phyloP scores from a whole-genome alignment of 2,888 invertebrate genomes.

The Drosophila longiperda region DNA sequence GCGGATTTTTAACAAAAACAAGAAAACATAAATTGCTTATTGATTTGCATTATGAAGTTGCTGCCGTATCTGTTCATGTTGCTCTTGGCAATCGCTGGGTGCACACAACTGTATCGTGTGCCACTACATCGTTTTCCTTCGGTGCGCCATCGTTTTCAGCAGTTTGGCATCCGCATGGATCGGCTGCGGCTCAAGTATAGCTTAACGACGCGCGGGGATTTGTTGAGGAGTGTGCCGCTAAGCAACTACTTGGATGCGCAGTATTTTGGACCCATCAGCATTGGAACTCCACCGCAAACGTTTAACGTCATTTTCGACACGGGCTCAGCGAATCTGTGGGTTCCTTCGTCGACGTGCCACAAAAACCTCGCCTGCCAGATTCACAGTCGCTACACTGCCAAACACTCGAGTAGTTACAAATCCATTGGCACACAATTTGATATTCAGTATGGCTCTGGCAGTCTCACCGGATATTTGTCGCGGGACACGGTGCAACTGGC shows the following conservation, averaged over 20 bases:
- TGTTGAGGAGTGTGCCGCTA: slow-evolving; percentile 89
- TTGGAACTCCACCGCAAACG: slow-evolving; percentile 95
- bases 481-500: slow-evolving; percentile 62
- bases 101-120: slow-evolving; percentile 86
- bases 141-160: slow-evolving; percentile 88
- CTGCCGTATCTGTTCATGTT: slow-evolving; percentile 5
- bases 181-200: slow-evolving; percentile 78
- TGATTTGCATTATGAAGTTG: slow-evolving; percentile 42
- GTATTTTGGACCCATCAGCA: slow-evolving; percentile 95
- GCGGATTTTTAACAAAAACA: slow-evolving; percentile 20
- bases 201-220: slow-evolving; percentile 77
- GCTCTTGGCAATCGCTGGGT: slow-evolving; percentile 3
- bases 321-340: slow-evolving; percentile 99
- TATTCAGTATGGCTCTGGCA: slow-evolving; percentile 71
- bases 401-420: slow-evolving; percentile 91
- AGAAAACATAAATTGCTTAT: slow-evolving; percentile 5
- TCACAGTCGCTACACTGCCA: slow-evolving; percentile 97
- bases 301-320: slow-evolving; percentile 99
- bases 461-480: slow-evolving; percentile 59
- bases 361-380: slow-evolving; percentile 96
- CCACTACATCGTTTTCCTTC: slow-evolving; percentile 90
- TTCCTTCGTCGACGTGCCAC: slow-evolving; percentile 97
- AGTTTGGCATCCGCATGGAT: slow-evolving; percentile 89
- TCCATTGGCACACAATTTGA: slow-evolving; percentile 88
- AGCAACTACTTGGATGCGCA: slow-evolving; percentile 97